Evolutionary conservation across 2,797 vertebrate genomes (phyloP).

Genomic region (Myotis pilosus): DNA sequence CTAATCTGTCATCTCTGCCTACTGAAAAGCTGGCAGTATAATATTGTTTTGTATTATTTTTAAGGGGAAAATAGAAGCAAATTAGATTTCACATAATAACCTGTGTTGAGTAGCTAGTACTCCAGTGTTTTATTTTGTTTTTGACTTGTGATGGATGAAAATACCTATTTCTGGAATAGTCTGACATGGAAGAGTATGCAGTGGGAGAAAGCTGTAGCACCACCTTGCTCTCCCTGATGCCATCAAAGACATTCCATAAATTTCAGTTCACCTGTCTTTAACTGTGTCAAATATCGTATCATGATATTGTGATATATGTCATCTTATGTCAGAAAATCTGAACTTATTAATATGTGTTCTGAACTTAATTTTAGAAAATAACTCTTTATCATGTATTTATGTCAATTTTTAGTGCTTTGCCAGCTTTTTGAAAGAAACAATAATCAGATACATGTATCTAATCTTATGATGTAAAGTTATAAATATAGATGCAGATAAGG

Average conservation of each 20-base stretch:
- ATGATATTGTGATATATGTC: not conserved
- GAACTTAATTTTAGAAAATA: not conserved
- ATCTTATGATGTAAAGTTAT: not conserved
- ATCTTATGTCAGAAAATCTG: not conserved
- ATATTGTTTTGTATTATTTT: not conserved
- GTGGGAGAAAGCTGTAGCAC: not conserved
- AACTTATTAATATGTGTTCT: not conserved
- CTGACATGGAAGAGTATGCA: not conserved
- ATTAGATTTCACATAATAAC: not conserved
- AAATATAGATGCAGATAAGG: not conserved
- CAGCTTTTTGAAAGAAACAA: constrained; percentile 18
- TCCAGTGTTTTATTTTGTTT: not conserved
- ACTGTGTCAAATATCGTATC: not conserved
- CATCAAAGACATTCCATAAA: not conserved
- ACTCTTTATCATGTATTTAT: not conserved
- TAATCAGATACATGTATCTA: not conserved
- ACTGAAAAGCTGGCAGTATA: not conserved
- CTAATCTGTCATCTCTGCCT: not conserved
- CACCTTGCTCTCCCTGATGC: not conserved
- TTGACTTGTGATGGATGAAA: not conserved
- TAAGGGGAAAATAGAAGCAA: not conserved
- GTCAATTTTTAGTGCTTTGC: not conserved
- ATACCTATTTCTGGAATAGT: not conserved
- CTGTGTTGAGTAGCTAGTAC: not conserved
- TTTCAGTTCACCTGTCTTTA: not conserved